Conservation (phyloP, 2,888 invertebrate genomes). For the Drosophila parthenogenetica region DNA sequence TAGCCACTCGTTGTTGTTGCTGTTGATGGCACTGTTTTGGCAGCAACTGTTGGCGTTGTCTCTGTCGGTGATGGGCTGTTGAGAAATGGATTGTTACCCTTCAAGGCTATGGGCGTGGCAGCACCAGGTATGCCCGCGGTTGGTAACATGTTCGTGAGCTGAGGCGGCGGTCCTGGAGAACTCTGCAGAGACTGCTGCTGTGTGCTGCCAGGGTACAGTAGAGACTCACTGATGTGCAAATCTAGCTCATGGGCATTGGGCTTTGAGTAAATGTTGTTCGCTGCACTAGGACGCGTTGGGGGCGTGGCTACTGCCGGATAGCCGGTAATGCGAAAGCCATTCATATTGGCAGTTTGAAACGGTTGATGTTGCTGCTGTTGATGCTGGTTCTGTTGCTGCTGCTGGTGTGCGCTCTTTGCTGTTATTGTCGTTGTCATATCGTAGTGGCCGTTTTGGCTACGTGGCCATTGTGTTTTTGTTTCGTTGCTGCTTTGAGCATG, state of each 20-base stretch:
- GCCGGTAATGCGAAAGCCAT: slow-evolving; percentile 81
- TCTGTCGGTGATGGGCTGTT: slow-evolving; percentile 83
- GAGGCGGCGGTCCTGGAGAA: slow-evolving; percentile 79
- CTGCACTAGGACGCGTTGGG: slow-evolving; percentile 38
- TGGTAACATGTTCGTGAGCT: slow-evolving; percentile 73
- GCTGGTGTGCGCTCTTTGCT: slow-evolving; percentile 59
- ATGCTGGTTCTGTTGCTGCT: slow-evolving; percentile 35
- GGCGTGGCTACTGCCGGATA: slow-evolving; percentile 77
- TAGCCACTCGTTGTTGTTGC: slow-evolving; percentile 48
- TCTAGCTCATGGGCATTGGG: slow-evolving; percentile 74
- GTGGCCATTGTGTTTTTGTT: slow-evolving; percentile 44
- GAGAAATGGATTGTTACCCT: slow-evolving; percentile 82
- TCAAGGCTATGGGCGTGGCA: slow-evolving; percentile 82
- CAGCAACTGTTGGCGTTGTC: slow-evolving; percentile 28
- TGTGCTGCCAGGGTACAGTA: slow-evolving; percentile 71
- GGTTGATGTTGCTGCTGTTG: slow-evolving; percentile 36
- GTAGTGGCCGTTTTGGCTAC: slow-evolving; percentile 34
- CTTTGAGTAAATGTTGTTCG: slow-evolving; percentile 59
- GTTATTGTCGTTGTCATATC: slow-evolving; percentile 69
- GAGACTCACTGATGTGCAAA: slow-evolving; percentile 78
- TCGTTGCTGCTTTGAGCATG: slow-evolving; percentile 24
- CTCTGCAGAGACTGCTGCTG: slow-evolving; percentile 64
- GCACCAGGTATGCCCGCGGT: slow-evolving; percentile 69
- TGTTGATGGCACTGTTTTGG: slow-evolving; percentile 24
- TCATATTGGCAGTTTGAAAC: slow-evolving; percentile 64